Evolutionary conservation across 2,113 vertebrate genomes (phyloP), one percentile per base, ranked within the genome.

Genomic region (Cichladusa arquata): DNA sequence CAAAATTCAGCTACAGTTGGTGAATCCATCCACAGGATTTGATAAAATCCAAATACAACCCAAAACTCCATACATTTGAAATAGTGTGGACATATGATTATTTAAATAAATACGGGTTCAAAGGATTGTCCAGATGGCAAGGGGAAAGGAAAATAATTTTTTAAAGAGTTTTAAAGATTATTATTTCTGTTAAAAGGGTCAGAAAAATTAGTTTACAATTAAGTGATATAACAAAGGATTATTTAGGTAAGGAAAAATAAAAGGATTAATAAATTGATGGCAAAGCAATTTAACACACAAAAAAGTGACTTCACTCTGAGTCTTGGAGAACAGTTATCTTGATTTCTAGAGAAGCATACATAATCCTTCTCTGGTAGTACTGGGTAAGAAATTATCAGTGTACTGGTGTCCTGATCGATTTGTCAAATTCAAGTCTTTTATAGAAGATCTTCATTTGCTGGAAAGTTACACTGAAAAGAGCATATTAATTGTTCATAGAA

Each of bases 401-500:
- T 54, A 61, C 14, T n/a, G 14, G 7, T 31, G 10, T 65, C 47
- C 40, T 78, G n/a, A 38, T 1, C 16, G 6, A 38, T 61, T 57
- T 44, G 8, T 33, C 40, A 77, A 29, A 85, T 73, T 48, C 14
- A 65, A 8, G 7, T 38, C 42, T 56, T 69, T 64, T 60, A 64
- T 28, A 31, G 13, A 70, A 42, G 24, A 7, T 14, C 9, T 13
- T 76, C 2, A 54, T 72, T 66, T 71, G 23, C 9, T 26, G 6
- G 44, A 61, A 74, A 38, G 7, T 34, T 78, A 42, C 11, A 42
- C 0, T 0, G 22, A 28, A 77, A 91, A 61, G 5, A 40, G 5
- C 33, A 79, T 66, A 51, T 38, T 2, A 77, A 57, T 26, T 26
- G 1, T 33, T 71, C 33, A 33, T 28, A 19, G 14, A 88, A 92